phyloP scores from a whole-genome alignment of 2,113 vertebrate species.

The Coryphaenoides rupestris region DNA sequence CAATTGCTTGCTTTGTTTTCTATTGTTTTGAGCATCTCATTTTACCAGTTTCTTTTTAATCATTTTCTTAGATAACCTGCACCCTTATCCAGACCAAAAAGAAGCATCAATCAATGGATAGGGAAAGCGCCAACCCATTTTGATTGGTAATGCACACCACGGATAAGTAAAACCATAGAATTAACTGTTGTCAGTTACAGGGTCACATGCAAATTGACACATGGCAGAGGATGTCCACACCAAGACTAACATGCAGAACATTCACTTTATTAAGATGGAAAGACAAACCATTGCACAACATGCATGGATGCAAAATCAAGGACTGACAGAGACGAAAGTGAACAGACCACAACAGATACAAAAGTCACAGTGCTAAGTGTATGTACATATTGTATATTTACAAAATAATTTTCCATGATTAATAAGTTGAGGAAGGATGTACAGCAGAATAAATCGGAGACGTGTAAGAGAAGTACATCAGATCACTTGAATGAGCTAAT shows the following conservation, averaged over 20 bases:
- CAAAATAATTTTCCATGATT: conserved; percentile 15
- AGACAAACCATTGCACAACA: conserved; percentile 60
- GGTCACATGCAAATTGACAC: conserved; percentile 44
- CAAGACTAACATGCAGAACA: conserved; percentile 50
- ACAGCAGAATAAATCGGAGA: conserved; percentile 12
- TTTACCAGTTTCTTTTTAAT: too few relatives aligned
- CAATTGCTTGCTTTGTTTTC: too few relatives aligned
- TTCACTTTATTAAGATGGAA: conserved; percentile 60
- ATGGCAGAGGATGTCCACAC: conserved; percentile 47
- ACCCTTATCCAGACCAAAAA: neutral
- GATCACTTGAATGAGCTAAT: too few relatives aligned
- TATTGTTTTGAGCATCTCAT: too few relatives aligned
- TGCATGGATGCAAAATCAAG: conserved; percentile 62
- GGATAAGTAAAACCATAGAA: conserved; percentile 30
- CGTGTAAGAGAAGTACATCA: too few relatives aligned
- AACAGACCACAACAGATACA: conserved; percentile 33
- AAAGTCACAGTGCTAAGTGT: conserved; percentile 6
- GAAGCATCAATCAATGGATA: too few relatives aligned
- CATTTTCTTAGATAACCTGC: neutral
- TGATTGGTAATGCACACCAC: neutral
- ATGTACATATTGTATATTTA: neutral
- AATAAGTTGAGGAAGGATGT: too few relatives aligned
- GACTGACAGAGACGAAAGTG: conserved; percentile 35
- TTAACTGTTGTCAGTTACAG: conserved; percentile 38
- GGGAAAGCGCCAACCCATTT: too few relatives aligned